phyloP scores from a whole-genome alignment of 2,888 invertebrate species.

The Apamea monoglypha region DNA sequence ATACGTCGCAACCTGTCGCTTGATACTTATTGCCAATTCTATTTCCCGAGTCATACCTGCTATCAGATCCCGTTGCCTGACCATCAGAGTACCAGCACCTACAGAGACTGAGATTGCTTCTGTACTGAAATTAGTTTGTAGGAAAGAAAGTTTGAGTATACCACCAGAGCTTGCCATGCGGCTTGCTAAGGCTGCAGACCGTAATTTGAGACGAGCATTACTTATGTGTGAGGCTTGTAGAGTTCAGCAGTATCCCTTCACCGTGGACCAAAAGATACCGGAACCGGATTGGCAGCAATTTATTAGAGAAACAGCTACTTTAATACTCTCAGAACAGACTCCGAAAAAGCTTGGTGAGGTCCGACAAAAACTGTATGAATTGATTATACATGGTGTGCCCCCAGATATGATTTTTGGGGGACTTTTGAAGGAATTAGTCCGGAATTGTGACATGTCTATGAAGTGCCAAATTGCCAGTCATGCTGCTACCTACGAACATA shows the following conservation, averaged over 20 bases:
- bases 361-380: slow-evolving; percentile 96
- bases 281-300: slow-evolving; percentile 98
- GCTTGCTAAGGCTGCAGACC: slow-evolving; percentile 94
- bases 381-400: slow-evolving; percentile 98
- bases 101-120: slow-evolving; percentile 93
- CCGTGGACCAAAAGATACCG: slow-evolving; percentile 94
- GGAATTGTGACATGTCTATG: slow-evolving; percentile 97
- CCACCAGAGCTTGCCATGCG: slow-evolving; percentile 94
- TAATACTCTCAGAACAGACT: slow-evolving; percentile 96
- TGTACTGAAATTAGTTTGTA: slow-evolving; percentile 92
- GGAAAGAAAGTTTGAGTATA: slow-evolving; percentile 95
- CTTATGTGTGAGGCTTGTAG: slow-evolving; percentile 98
- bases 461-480: slow-evolving; percentile 95
- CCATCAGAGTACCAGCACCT: slow-evolving; percentile 97
- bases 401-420: slow-evolving; percentile 97
- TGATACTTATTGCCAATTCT: slow-evolving; percentile 98
- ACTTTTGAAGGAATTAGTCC: slow-evolving; percentile 95
- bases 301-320: slow-evolving; percentile 95
- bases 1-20: slow-evolving; percentile 97
- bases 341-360: slow-evolving; percentile 96
- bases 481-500: slow-evolving; percentile 98
- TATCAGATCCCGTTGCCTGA: slow-evolving; percentile 98
- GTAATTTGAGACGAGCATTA: slow-evolving; percentile 97
- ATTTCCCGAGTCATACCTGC: slow-evolving; percentile 99
- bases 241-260: slow-evolving; percentile 97